Evolutionary conservation across 2,113 vertebrate species (phyloP).

Genomic region (Uropsilus gracilis): DNA sequence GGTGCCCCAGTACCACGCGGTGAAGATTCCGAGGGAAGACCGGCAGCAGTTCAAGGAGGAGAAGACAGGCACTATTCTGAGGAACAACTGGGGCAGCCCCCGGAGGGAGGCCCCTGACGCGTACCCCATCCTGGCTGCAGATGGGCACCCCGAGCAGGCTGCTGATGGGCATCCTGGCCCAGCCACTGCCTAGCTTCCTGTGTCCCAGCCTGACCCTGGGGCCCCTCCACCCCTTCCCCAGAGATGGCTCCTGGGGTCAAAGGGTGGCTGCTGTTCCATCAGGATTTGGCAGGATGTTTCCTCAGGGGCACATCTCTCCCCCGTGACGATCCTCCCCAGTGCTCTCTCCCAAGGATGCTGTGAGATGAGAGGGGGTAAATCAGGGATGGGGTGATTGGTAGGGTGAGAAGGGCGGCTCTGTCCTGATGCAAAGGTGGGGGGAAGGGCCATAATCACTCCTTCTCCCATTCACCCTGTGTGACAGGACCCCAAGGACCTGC

Average conservation of each 20-base stretch:
- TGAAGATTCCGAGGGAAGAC: constrained; percentile 93
- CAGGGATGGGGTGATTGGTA: not conserved
- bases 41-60: constrained; percentile 91
- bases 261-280: not conserved
- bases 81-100: constrained; percentile 92
- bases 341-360: constrained; percentile 5
- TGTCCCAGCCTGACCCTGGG: not conserved
- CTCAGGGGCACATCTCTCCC: constrained; percentile 2
- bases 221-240: not conserved
- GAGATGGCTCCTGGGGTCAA: not conserved
- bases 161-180: not conserved
- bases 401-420: not conserved
- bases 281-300: constrained; percentile 11
- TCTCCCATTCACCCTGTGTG: not conserved
- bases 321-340: not conserved
- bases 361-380: not conserved
- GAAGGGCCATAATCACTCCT: not conserved
- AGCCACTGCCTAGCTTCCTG: constrained; percentile 37
- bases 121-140: constrained; percentile 62
- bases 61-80: constrained; percentile 89
- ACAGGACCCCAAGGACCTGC: not conserved
- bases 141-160: constrained; percentile 60
- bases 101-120: constrained; percentile 79
- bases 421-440: not conserved
- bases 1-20: constrained; percentile 93